These are phyloP conservation scores for Botrylloides violaceus DNA, from an alignment of 23 tunicate genomes.

Conservation along the genomic window DNA sequence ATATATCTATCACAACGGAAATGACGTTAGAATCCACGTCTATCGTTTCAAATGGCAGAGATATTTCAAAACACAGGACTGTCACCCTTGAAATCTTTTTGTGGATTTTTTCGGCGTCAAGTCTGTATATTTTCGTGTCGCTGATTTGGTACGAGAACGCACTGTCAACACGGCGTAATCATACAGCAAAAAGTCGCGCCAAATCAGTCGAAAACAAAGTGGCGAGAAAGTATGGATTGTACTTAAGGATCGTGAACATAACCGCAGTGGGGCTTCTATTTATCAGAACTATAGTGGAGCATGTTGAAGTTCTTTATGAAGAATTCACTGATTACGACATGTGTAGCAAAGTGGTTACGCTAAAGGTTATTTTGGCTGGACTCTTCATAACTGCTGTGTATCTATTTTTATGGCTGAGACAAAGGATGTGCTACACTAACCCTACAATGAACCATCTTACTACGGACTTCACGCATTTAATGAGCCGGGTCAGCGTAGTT, in stretches of 20 bases:
- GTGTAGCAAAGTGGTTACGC: conserved; percentile 31
- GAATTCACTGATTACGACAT: background rate
- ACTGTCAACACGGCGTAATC: background rate
- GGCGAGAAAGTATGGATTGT: background rate
- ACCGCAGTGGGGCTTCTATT: background rate
- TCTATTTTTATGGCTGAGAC: conserved; percentile 54
- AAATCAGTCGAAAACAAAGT: background rate
- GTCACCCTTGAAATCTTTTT: background rate
- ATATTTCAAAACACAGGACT: background rate
- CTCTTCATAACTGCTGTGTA: conserved; percentile 33
- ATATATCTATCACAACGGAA: too few relatives aligned
- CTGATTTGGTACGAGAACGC: background rate
- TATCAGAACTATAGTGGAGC: background rate
- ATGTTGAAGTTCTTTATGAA: background rate
- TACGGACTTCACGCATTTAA: background rate
- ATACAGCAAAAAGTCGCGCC: background rate
- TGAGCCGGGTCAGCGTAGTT: background rate
- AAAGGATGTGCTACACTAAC: conserved; percentile 53
- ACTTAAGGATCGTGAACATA: background rate
- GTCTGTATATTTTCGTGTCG: background rate
- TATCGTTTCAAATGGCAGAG: background rate
- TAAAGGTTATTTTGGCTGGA: conserved; percentile 31
- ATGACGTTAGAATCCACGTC: too few relatives aligned
- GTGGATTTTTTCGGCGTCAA: background rate
- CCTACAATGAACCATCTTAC: conserved; percentile 56